Conservation (phyloP, 2,797 vertebrate genomes). For the Corythornis leucogaster region DNA sequence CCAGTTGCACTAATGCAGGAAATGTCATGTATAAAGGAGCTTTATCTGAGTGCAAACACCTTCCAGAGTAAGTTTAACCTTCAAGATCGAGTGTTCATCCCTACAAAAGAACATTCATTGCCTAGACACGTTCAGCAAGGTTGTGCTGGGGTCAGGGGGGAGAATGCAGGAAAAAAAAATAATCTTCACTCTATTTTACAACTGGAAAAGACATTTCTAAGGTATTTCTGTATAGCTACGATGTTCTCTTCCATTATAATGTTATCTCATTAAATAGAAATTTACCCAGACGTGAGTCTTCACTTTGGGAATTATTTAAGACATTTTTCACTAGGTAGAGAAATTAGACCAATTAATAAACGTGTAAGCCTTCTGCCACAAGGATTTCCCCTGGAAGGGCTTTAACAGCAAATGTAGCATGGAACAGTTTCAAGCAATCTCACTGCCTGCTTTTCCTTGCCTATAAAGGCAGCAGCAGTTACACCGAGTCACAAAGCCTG, state of each 20-base stretch:
- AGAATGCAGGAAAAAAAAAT: neutral
- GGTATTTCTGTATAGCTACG: neutral
- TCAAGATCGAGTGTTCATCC: neutral
- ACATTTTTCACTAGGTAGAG: neutral
- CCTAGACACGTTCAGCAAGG: neutral
- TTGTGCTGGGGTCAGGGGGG: neutral
- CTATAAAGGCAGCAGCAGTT: slow-evolving; percentile 28
- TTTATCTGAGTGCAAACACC: slow-evolving; percentile 36
- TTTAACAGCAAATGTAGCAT: neutral
- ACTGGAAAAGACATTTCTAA: neutral
- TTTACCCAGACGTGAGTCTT: neutral
- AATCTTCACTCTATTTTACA: neutral
- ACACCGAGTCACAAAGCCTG: slow-evolving; percentile 51
- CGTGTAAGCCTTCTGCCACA: neutral
- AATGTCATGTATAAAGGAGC: slow-evolving; percentile 10
- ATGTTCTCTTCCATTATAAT: neutral
- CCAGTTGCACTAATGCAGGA: neutral
- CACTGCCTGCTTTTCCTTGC: neutral
- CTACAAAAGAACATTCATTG: slow-evolving; percentile 19
- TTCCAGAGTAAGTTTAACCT: neutral
- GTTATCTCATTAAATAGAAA: neutral
- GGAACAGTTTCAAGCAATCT: neutral
- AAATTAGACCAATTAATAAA: slow-evolving; percentile 27
- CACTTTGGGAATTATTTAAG: neutral
- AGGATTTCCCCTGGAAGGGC: neutral